These are phyloP conservation scores for Halcyon leucocephala DNA, from an alignment of 2,797 vertebrate genomes.

Conservation along the genomic window DNA sequence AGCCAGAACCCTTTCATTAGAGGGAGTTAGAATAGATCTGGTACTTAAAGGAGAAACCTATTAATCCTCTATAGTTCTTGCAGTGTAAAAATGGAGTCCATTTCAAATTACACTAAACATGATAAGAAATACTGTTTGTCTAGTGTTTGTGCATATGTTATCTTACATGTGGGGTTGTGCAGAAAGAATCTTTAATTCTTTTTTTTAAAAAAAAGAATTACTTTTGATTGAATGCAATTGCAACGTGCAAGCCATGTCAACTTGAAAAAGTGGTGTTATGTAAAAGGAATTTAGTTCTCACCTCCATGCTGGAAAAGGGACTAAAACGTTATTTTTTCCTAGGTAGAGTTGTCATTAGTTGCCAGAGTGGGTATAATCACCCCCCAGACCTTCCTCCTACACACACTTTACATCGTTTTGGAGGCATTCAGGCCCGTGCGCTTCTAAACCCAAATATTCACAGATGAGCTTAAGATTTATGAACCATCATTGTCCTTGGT, in stretches of 20 bases:
- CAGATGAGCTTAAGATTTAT: accelerated
- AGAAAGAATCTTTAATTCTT: background rate
- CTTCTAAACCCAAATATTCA: background rate
- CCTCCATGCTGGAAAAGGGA: background rate
- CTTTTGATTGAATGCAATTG: background rate
- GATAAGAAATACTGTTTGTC: background rate
- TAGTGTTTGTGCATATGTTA: background rate
- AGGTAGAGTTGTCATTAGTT: background rate
- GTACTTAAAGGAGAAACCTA: background rate
- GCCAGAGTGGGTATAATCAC: background rate
- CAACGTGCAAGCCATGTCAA: background rate
- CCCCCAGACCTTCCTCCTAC: background rate
- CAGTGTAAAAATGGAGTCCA: background rate
- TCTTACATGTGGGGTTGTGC: background rate
- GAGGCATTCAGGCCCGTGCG: background rate
- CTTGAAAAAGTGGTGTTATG: background rate
- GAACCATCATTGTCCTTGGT: background rate
- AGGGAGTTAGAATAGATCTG: background rate
- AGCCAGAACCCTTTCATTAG: background rate
- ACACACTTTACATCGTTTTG: background rate
- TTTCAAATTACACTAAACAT: background rate
- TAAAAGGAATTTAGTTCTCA: background rate
- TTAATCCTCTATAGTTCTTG: background rate
- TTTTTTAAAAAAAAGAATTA: background rate
- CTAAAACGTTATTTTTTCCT: background rate